A percentile compares a stretch with the other conserved stretches of the same genome.
phyloP scores from a whole-genome alignment of 1,140 invertebrate genomes.

The Micrasema minimum region DNA sequence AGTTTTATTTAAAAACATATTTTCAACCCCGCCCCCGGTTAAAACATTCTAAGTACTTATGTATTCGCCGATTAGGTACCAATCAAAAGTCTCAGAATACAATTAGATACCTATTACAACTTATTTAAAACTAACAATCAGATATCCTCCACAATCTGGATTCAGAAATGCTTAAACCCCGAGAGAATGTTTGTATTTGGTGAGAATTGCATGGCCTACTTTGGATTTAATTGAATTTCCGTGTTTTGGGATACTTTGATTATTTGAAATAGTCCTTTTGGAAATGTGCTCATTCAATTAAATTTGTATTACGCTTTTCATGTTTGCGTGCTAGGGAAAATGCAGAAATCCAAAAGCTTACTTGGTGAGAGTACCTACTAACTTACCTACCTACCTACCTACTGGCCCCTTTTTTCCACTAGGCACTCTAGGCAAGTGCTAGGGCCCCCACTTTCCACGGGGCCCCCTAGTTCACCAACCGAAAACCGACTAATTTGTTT shows the following conservation, averaged over 20 bases:
- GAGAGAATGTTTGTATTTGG: constrained; percentile 9
- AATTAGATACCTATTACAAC: too few species aligned
- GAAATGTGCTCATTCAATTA: constrained; percentile 18
- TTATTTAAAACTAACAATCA: too few species aligned
- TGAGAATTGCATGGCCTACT: constrained; percentile 7
- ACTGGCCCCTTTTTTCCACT: too few species aligned
- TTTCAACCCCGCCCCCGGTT: too few species aligned
- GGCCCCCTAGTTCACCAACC: not conserved
- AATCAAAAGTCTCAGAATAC: too few species aligned
- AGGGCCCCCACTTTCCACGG: not conserved
- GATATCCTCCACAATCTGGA: not conserved
- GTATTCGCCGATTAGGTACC: too few species aligned
- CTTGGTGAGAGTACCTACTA: too few species aligned
- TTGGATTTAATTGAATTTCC: constrained; percentile 24
- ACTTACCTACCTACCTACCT: too few species aligned
- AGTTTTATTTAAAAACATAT: too few species aligned
- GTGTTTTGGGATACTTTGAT: constrained; percentile 20
- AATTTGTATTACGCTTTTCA: constrained; percentile 3
- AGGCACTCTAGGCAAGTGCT: not conserved
- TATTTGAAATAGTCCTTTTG: constrained; percentile 10
- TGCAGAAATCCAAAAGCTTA: not conserved
- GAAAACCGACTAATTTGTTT: not conserved
- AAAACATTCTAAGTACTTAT: too few species aligned
- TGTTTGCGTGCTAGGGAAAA: constrained; percentile 11
- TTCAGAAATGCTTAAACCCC: not conserved